Conservation (phyloP, 1,140 invertebrate genomes). For the Drosophila lini region DNA sequence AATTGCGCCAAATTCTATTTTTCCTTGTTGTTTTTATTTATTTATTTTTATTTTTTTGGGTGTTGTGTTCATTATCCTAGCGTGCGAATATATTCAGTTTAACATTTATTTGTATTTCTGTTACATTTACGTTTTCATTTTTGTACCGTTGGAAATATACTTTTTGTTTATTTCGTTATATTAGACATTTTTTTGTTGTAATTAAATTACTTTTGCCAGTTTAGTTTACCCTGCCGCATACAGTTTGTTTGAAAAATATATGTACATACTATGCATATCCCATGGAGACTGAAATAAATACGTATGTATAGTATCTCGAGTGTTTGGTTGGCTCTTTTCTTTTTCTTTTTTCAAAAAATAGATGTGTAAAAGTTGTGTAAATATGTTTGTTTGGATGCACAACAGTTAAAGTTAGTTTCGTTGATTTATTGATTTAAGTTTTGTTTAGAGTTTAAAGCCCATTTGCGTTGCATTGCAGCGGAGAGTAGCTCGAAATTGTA, state of each 20-base stretch:
- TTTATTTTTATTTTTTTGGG: background rate
- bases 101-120: conserved; percentile 58
- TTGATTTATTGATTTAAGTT: conserved; percentile 62
- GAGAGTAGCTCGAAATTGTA: conserved; percentile 33
- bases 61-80: conserved; percentile 42
- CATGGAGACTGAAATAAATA: conserved; percentile 38
- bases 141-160: conserved; percentile 63
- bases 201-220: conserved; percentile 66
- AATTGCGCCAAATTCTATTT: conserved; percentile 37
- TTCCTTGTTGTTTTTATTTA: conserved; percentile 1
- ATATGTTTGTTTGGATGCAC: conserved; percentile 47
- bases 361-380: conserved; percentile 56
- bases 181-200: conserved; percentile 49
- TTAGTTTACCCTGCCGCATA: conserved; percentile 59
- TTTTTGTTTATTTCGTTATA: conserved; percentile 48
- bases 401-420: conserved; percentile 65
- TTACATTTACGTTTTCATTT: conserved; percentile 52
- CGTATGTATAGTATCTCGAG: conserved; percentile 40
- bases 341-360: conserved; percentile 44
- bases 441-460: conserved; percentile 63
- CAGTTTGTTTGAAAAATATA: conserved; percentile 71
- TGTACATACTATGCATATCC: conserved; percentile 48
- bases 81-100: conserved; percentile 55
- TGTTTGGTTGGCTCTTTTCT: conserved; percentile 16
- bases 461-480: conserved; percentile 67